These are phyloP conservation scores for Vespertilio murinus DNA, from an alignment of 2,797 vertebrate genomes.

Conservation along the genomic window DNA sequence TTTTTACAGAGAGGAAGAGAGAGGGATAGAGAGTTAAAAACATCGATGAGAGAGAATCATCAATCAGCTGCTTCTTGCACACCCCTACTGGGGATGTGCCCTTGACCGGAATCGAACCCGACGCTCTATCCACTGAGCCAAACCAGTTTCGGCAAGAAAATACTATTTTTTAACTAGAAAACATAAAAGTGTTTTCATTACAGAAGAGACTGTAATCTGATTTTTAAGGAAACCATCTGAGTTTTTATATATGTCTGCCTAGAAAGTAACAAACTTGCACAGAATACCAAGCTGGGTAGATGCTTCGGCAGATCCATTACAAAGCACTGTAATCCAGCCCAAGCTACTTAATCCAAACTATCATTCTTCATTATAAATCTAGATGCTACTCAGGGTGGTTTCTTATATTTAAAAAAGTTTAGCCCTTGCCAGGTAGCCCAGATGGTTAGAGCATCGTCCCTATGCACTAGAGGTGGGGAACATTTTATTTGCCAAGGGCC, in stretches of 20 bases:
- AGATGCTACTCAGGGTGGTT: slow-evolving; percentile 73
- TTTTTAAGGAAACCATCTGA: slow-evolving; percentile 85
- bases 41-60: no score
- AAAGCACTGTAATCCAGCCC: slow-evolving; percentile 79
- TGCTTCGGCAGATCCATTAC: slow-evolving; percentile 78
- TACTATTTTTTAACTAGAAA: slow-evolving; percentile 91
- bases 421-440: neutral
- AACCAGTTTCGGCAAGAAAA: no score
- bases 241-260: slow-evolving; percentile 83
- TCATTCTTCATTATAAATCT: slow-evolving; percentile 82
- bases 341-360: slow-evolving; percentile 73
- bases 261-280: slow-evolving; percentile 85
- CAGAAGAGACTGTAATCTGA: slow-evolving; percentile 87
- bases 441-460: neutral
- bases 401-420: slow-evolving; percentile 75
- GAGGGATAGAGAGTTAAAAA: no score
- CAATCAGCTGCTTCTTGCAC: no score
- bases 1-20: no score
- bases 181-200: slow-evolving; percentile 85
- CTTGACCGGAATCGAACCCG: no score
- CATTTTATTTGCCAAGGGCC: no score
- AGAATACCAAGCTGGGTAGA: slow-evolving; percentile 84
- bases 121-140: no score
- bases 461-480: neutral
- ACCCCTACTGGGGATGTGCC: no score